Evolutionary conservation across 2,113 vertebrate species (phyloP), one percentile per base, ranked within the genome.

Genomic region (Pelobates fuscus): DNA sequence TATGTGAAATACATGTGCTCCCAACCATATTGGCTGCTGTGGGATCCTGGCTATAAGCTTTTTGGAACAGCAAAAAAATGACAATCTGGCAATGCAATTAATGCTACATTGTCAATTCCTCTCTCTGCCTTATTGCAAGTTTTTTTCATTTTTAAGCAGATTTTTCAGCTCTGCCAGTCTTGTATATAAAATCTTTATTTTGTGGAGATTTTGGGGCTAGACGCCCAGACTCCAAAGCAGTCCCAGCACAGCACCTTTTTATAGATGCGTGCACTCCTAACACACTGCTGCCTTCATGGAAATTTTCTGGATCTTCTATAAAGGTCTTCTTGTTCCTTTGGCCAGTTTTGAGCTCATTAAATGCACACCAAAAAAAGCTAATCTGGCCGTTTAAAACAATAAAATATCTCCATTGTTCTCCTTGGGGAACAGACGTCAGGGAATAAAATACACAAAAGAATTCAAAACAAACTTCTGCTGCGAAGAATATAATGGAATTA

Each of bases 321-420:
- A 76, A 76, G 60, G 73, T 67, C 8, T 68, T 76, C 55, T 68
- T 76, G 73, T 76, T 76, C 65, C 73, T 32, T 68, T 55, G 30
- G 73, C 73, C 73, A 68, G 64, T 52, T 57, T 64, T 61, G 73
- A 76, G 73, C 73, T 76, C 73, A 76, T 76, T 76, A 76, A 61
- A 76, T 68, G 29, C 20, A 67, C 49, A 24, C 41, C 57, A 27
- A 61, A 61, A 8, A 43, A 60, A 8, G 7, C 41, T 49, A 60
- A 49, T 76, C 65, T 75, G 63, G 32, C 54, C 54, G 18, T 11
- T 67, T 37, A 46, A 49, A 59, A 75, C 72, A 75, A 75, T 75
- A 60, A 75, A 75, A 76, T 68, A 76, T 68, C 73, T 3, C 32
- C 55, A 76, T 68, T 76, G 73, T 76, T 68, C 55, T 60, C 23